These are phyloP conservation scores for Coenobita brevimanus DNA, from an alignment of 1,140 invertebrate genomes.

Conservation along the genomic window DNA sequence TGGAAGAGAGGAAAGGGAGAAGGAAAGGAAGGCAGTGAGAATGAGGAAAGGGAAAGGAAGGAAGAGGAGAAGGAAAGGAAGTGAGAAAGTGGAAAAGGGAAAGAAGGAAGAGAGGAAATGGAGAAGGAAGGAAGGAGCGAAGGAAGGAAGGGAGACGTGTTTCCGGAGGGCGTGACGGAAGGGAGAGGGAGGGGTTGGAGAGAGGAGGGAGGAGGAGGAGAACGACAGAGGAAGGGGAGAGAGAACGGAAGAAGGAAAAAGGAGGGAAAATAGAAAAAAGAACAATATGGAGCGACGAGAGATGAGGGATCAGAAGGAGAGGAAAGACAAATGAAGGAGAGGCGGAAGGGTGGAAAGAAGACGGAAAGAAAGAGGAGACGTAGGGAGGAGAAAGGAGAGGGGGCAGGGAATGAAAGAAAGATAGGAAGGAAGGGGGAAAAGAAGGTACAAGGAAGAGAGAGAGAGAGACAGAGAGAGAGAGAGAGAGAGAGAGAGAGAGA, in stretches of 20 bases:
- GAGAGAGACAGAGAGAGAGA: neutral
- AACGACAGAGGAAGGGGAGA: neutral
- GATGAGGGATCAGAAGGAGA: neutral
- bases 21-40: neutral
- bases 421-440: too few species aligned
- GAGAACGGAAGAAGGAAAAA: too few species aligned
- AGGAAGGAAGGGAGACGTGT: neutral
- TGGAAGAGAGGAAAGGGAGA: neutral
- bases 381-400: neutral
- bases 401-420: too few species aligned
- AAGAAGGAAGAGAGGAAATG: neutral
- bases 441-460: too few species aligned
- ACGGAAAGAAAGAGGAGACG: neutral
- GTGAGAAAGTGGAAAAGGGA: neutral
- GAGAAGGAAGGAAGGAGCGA: neutral
- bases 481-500: neutral
- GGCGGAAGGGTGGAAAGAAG: too few species aligned
- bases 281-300: too few species aligned
- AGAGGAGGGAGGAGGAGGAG: too few species aligned
- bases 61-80: neutral
- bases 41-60: too few species aligned
- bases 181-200: neutral
- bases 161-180: neutral
- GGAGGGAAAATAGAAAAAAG: neutral
- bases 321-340: too few species aligned